Conservation (phyloP, 2,888 invertebrate genomes). For the Rotaria socialis region DNA sequence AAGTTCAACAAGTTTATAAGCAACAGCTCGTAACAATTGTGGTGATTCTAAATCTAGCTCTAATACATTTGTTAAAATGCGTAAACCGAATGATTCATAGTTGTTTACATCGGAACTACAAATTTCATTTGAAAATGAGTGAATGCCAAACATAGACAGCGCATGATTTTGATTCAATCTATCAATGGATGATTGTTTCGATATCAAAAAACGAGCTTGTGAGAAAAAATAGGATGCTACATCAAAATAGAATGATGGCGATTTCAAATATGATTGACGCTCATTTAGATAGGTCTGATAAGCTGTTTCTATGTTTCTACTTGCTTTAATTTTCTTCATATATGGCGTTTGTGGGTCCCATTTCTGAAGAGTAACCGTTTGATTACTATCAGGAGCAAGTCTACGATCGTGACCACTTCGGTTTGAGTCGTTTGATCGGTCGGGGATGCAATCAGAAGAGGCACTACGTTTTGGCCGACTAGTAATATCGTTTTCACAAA, state of each 20-base stretch:
- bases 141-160: no score
- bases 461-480: no score
- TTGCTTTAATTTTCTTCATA: background rate
- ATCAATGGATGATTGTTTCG: background rate
- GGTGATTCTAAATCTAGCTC: background rate
- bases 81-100: background rate
- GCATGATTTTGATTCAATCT: background rate
- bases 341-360: background rate
- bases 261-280: background rate
- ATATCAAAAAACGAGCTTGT: background rate
- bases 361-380: background rate
- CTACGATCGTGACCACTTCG: no score
- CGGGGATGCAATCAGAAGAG: no score
- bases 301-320: background rate
- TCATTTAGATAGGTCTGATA: background rate
- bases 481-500: no score
- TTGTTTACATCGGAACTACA: no score
- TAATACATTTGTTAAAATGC: background rate
- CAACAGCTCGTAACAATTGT: background rate
- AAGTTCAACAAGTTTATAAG: background rate
- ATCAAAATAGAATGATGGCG: conserved; percentile 31
- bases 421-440: no score
- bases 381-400: background rate
- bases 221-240: background rate
- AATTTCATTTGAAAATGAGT: background rate